Conservation (phyloP, 2,113 vertebrate genomes). For the Zapus hudsonius region DNA sequence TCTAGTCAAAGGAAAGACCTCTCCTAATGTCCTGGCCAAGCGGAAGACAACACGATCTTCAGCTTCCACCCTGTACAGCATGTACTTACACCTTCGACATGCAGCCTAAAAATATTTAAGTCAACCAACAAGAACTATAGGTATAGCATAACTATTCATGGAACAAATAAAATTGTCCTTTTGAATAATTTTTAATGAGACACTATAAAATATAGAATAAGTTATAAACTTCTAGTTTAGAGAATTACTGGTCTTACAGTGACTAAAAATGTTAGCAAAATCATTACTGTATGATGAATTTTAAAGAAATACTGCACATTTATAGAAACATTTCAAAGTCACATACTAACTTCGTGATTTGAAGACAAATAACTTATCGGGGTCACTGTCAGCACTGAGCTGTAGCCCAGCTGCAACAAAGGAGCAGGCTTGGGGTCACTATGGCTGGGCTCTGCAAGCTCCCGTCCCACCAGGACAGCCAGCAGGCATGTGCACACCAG, state of each 20-base stretch:
- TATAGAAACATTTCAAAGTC: too few relatives aligned
- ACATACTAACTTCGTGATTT: too few relatives aligned
- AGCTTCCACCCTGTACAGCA: neutral
- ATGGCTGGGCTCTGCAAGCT: too few relatives aligned
- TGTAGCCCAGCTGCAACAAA: too few relatives aligned
- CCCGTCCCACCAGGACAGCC: too few relatives aligned
- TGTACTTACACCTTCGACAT: neutral
- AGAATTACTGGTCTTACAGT: conserved; percentile 9
- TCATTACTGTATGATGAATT: too few relatives aligned
- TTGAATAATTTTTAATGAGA: neutral
- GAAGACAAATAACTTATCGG: too few relatives aligned
- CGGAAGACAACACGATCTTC: conserved; percentile 23
- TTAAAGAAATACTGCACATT: too few relatives aligned
- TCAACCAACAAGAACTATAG: neutral
- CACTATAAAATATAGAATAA: conserved; percentile 21
- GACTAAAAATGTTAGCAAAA: neutral
- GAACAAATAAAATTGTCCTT: conserved; percentile 28
- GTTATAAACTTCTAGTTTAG: conserved; percentile 41
- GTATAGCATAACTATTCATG: neutral
- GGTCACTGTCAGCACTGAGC: too few relatives aligned
- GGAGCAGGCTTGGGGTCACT: too few relatives aligned
- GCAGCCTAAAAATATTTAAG: neutral
- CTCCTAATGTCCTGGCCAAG: neutral
- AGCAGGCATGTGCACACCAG: too few relatives aligned
- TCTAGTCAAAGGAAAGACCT: conserved; percentile 44